Conservation (phyloP, 2,888 invertebrate species). For the Tromatobia lineatoria region DNA sequence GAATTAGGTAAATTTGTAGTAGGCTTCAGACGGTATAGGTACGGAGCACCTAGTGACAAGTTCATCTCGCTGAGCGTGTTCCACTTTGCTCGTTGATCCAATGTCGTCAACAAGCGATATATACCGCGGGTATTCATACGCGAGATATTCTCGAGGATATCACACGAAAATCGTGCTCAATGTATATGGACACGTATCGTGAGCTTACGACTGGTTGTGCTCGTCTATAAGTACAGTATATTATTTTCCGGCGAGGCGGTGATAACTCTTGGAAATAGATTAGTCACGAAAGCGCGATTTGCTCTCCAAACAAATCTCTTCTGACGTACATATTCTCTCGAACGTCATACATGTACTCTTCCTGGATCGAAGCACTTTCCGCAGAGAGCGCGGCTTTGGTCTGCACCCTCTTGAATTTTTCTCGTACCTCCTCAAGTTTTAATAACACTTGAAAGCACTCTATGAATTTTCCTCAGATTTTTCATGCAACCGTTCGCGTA, state of each 20-base stretch:
- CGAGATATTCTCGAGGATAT: conserved; percentile 16
- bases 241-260: neutral
- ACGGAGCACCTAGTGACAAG: neutral
- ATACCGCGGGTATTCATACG: neutral
- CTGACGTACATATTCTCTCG: neutral
- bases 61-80: conserved; percentile 17
- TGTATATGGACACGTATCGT: conserved; percentile 20
- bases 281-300: conserved; percentile 32
- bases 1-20: conserved; percentile 48
- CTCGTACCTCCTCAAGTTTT: too few species aligned
- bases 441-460: too few species aligned
- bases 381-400: too few species aligned
- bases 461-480: too few species aligned
- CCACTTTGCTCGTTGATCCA: conserved; percentile 26
- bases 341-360: neutral
- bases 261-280: conserved; percentile 22
- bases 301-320: conserved; percentile 24
- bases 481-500: too few species aligned
- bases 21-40: neutral
- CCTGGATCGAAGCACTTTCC: neutral
- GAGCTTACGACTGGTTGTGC: neutral
- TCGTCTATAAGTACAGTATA: neutral
- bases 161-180: conserved; percentile 18
- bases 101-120: conserved; percentile 32
- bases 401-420: too few species aligned